Conservation (phyloP, 2,113 vertebrate species). For the Gnathonemus echidnorhynchus region DNA sequence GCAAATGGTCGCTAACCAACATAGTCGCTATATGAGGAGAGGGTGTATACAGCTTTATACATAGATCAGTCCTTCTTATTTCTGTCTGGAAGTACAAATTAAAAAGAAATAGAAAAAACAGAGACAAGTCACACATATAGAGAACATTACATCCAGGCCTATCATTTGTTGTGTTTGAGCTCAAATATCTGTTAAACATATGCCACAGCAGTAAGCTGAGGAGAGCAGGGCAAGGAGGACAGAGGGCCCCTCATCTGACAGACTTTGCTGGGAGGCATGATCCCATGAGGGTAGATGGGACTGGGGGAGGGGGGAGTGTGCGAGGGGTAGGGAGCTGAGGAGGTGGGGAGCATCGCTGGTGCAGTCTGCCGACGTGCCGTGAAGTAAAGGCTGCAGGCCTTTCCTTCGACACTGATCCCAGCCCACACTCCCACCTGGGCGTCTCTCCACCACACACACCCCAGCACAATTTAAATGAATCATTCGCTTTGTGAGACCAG, state of each 20-base stretch:
- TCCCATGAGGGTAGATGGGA: neutral
- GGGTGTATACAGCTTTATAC: neutral
- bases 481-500: constrained; percentile 54
- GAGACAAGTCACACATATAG: neutral
- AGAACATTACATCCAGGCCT: neutral
- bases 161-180: neutral
- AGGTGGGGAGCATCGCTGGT: neutral
- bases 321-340: neutral
- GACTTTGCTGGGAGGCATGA: neutral
- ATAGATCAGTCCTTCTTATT: neutral
- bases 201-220: neutral
- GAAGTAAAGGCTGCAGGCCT: neutral
- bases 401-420: constrained; percentile 49
- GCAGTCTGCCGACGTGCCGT: neutral
- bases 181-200: neutral
- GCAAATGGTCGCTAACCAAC: neutral
- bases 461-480: constrained; percentile 66
- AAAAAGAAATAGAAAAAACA: neutral
- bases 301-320: neutral
- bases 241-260: neutral
- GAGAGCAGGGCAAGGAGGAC: neutral
- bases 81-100: neutral
- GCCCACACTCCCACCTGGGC: constrained; percentile 58
- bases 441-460: constrained; percentile 65
- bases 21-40: neutral